Base-by-base conservation (phyloP, 2,888 invertebrate genomes). In the Athalia cordata region DNA sequence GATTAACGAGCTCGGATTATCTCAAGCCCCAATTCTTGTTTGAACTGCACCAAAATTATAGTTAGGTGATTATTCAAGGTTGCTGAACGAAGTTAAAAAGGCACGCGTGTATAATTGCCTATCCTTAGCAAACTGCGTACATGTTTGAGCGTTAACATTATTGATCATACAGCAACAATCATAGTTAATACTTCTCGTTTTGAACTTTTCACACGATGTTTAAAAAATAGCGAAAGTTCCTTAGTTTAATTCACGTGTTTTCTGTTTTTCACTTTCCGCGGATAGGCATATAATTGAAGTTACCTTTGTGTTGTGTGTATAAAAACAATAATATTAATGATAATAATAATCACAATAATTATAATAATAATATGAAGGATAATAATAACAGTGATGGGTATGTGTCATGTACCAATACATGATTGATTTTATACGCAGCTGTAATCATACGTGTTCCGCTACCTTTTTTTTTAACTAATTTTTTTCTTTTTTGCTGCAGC, bases 61-160 rank as follows among this genome's bases (percentile, higher is more conserved):
- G 1, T 29, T 29, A 29, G 29, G 29, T 29, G 29, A 29, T 29
- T 1, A 29, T 29, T 29, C 29, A 29, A 29, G 29, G 29, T 29
- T 29, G 29, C 29, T 29, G 29, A 29, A 29, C 29, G 29, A 85
- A 85, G 82, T 83, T 81, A 78, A 83, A 86, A 85, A 86, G 86
- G 86, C 85, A 85, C 85, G 82, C 84, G 81, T 83, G 43, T 49
- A 55, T 9, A 15, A 68, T 68, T 49, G 66, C 50, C 50, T 66
- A 13, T 8, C 47, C 50, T 45, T 13, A n/a, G 6, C 49, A 3
- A 45, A 15, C 66, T 15, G 47, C 11, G 7, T 11, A 52, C 66
- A 49, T 66, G 47, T 49, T 66, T 66, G 66, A 66, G 66, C 66
- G 49, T 50, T 66, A 29, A 29, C 29, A 29, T 66, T 29, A 49